A percentile compares a stretch with the other conserved stretches of the same genome.
phyloP scores from a whole-genome alignment of 2,113 vertebrate genomes.

The Dromaius novaehollandiae region DNA sequence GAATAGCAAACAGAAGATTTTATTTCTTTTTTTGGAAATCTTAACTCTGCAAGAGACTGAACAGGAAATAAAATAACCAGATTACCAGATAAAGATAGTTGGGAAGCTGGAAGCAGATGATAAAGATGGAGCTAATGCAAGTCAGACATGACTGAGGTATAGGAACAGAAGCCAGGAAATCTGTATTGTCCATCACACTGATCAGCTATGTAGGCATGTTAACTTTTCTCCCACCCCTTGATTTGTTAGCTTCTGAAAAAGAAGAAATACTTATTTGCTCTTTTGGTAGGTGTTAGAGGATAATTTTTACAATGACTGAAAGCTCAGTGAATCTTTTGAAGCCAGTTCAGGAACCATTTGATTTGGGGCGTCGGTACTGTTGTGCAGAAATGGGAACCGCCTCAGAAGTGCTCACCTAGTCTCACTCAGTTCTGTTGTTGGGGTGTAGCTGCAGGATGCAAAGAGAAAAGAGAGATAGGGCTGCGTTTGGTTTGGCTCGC shows the following conservation, averaged over 20 bases:
- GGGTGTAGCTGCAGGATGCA: background rate
- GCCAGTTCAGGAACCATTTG: background rate
- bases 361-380: background rate
- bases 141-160: background rate
- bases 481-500: background rate
- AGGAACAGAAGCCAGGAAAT: background rate
- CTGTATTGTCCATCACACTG: background rate
- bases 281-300: background rate
- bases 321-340: background rate
- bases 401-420: fast-evolving
- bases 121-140: background rate
- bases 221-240: background rate
- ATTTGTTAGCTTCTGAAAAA: background rate
- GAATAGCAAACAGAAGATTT: background rate
- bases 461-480: background rate
- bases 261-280: fast-evolving
- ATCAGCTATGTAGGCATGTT: background rate
- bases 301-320: background rate
- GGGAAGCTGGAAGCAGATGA: background rate
- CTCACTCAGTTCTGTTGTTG: background rate
- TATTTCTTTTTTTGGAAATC: background rate
- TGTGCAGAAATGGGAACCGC: background rate
- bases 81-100: background rate
- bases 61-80: background rate
- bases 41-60: background rate